Evolutionary conservation across 2,888 invertebrate species (phyloP), one percentile per base, ranked within the genome.

Genomic region (Harmothoe impar): DNA sequence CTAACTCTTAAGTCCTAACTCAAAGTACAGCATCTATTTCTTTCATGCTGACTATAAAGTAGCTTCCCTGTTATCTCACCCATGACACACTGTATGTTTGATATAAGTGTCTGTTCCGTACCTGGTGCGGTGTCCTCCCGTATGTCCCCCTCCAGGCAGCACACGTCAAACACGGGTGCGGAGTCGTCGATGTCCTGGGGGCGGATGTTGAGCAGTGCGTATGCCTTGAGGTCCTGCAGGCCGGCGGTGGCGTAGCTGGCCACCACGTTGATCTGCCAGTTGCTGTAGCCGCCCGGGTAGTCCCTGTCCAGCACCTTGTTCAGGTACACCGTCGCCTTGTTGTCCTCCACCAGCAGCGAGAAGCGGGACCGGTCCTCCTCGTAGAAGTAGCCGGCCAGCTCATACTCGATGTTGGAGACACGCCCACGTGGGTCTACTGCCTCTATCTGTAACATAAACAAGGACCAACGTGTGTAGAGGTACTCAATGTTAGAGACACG

Each of bases 121-220:
- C 85, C 85, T 17, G 20, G 15, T n/a, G 52, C 15, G 51, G 85
- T 51, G 29, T 91, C 62, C 89, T 93, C 93, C 1, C 72, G 62
- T 7, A 93, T 88, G 23, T 10, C 25, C 25, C 92, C 93, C 23
- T n/a, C 77, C 29, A 92, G 56, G 33, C 92, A 92, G 89, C 92
- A 92, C 3, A 90, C 68, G 54, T 93, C 92, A 29, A 93, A 92
- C 51, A 88, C 85, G 0, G 93, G 93, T 3, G 85, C 43, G 54
- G 92, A 91, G 90, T 93, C 93, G 78, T 93, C 93, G 86, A 91
- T 90, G 91, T 93, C 93, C 3, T 17, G 54, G 72, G 91, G 90
- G 20, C 33, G 12, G 54, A 93, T 52, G 77, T 89, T 91, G 29
- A 93, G 43, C 56, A 93, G 89, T 17, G 88, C 92, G 81, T 93